These are phyloP conservation scores for Capromys pilorides DNA, from an alignment of 2,797 vertebrate genomes.

Conservation along the genomic window DNA sequence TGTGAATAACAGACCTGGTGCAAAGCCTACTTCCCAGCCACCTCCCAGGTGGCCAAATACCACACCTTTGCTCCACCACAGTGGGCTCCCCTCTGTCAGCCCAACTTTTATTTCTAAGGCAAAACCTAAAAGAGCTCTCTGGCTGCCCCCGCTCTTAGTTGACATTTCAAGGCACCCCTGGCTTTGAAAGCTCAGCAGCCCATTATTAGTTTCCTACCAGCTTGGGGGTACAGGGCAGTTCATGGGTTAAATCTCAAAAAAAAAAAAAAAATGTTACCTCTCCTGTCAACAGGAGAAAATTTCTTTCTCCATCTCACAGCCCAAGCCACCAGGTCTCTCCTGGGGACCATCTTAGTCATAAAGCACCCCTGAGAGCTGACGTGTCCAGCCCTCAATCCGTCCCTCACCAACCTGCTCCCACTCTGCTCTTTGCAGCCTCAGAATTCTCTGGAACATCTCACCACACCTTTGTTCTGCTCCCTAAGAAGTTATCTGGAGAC, in stretches of 20 bases:
- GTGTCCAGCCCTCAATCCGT: neutral
- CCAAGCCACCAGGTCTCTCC: neutral
- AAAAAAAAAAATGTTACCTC: neutral
- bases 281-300: neutral
- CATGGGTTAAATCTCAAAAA: neutral
- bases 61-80: neutral
- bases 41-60: too few species aligned
- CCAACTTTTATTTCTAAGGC: neutral
- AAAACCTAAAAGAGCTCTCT: neutral
- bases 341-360: too few species aligned
- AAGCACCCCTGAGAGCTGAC: neutral
- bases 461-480: neutral
- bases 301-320: neutral
- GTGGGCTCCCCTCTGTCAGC: too few species aligned
- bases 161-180: too few species aligned
- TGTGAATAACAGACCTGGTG: neutral
- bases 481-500: neutral
- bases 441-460: neutral
- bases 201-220: neutral
- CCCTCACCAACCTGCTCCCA: too few species aligned
- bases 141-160: neutral
- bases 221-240: neutral
- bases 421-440: too few species aligned
- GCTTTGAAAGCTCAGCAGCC: neutral
- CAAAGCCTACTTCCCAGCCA: neutral